Conservation (phyloP, 2,888 invertebrate species). For the Dendrolimus pini region DNA sequence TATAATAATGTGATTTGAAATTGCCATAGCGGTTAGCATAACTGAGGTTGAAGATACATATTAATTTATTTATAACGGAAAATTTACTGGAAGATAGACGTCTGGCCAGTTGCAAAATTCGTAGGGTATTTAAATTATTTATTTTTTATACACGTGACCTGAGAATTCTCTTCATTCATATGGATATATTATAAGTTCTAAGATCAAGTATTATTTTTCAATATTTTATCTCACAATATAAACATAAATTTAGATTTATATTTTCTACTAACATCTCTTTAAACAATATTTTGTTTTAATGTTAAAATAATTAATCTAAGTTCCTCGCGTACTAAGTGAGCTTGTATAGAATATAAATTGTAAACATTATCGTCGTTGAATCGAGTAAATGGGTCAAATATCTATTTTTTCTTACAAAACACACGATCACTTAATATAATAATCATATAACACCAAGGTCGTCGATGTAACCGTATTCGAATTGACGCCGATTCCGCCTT, state of each 20-base stretch:
- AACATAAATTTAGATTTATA: not conserved
- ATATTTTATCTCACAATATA: not conserved
- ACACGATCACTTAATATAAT: constrained; percentile 6
- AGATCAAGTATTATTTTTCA: not conserved
- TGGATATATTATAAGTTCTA: not conserved
- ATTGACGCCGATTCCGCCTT: constrained; percentile 37
- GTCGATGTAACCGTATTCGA: constrained; percentile 11
- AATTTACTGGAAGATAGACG: not conserved
- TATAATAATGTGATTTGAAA: constrained; percentile 25
- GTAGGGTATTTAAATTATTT: not conserved
- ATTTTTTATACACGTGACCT: not conserved
- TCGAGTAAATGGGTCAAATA: not conserved
- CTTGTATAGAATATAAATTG: too few species aligned
- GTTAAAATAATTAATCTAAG: too few species aligned
- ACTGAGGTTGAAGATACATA: not conserved
- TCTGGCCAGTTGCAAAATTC: not conserved
- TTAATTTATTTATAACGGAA: not conserved
- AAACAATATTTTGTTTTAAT: too few species aligned
- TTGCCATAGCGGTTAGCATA: constrained; percentile 5
- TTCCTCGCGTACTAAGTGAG: too few species aligned
- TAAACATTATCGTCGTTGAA: too few species aligned
- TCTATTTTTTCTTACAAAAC: constrained; percentile 1
- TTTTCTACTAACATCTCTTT: too few species aligned
- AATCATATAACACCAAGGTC: constrained; percentile 30
- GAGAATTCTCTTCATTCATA: not conserved